Conservation (phyloP, 2,888 invertebrate species). For the Phania funesta region DNA sequence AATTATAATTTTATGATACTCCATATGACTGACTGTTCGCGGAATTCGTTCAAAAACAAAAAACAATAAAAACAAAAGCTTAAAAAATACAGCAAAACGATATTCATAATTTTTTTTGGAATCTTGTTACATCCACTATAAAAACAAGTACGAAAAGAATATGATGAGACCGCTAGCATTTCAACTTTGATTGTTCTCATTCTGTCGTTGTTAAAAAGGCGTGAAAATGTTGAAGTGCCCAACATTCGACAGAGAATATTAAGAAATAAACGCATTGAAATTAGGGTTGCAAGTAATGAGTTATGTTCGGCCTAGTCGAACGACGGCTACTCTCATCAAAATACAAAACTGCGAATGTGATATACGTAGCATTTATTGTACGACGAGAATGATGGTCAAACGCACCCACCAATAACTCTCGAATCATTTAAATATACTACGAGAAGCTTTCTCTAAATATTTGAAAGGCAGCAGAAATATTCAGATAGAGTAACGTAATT, state of each 20-base stretch:
- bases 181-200: constrained; percentile 26
- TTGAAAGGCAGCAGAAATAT: no score
- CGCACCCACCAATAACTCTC: no score
- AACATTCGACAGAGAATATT: constrained; percentile 7
- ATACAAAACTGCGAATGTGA: neutral
- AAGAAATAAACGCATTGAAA: constrained; percentile 56
- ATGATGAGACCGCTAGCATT: neutral
- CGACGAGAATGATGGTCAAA: no score
- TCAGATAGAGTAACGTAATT: no score
- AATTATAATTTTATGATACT: constrained; percentile 69
- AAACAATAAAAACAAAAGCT: neutral
- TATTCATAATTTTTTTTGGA: constrained; percentile 28
- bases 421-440: no score
- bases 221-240: constrained; percentile 40
- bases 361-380: no score
- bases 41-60: constrained; percentile 45
- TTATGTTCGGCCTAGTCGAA: neutral
- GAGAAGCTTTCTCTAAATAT: no score
- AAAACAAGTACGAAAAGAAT: neutral
- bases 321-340: neutral
- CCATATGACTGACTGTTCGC: constrained; percentile 48
- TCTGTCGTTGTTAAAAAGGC: constrained; percentile 31
- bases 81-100: constrained; percentile 16
- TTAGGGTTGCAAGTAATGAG: constrained; percentile 38
- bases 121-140: neutral